phyloP scores from a whole-genome alignment of 2,113 vertebrate species.

The Limanda limanda region DNA sequence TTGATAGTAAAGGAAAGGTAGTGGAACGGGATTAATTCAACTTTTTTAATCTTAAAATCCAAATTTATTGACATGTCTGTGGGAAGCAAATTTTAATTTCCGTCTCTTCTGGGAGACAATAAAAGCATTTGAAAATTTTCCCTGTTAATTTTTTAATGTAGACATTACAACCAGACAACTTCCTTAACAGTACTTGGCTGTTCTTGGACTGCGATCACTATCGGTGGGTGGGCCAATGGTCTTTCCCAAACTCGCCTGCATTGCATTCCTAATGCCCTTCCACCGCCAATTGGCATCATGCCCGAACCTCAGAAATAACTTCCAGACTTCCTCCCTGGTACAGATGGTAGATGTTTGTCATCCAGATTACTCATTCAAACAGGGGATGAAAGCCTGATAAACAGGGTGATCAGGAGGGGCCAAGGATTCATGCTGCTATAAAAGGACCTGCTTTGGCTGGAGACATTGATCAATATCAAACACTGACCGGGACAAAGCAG shows the following conservation, averaged over 20 bases:
- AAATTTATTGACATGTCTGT: neutral
- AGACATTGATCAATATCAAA: constrained; percentile 32
- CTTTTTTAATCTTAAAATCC: too few species aligned
- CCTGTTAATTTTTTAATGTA: neutral
- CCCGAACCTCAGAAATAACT: constrained; percentile 52
- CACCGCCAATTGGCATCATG: constrained; percentile 53
- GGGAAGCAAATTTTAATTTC: neutral
- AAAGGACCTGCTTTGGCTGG: constrained; percentile 1
- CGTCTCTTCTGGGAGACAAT: neutral
- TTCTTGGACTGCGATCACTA: constrained; percentile 19
- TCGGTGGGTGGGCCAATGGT: constrained; percentile 31
- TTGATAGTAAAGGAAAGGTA: too few species aligned
- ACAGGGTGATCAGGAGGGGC: constrained; percentile 1
- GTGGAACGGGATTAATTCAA: too few species aligned
- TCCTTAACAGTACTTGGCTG: constrained; percentile 26
- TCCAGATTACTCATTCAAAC: constrained; percentile 38
- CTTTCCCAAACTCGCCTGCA: constrained; percentile 33
- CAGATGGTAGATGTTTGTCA: constrained; percentile 45
- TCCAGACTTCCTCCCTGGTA: constrained; percentile 22
- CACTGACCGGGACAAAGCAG: neutral
- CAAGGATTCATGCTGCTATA: constrained; percentile 1
- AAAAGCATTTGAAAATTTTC: neutral
- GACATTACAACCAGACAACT: constrained; percentile 17
- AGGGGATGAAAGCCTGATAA: constrained; percentile 18
- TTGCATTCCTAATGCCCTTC: constrained; percentile 50